Percentiles rank a stretch among this genome's conserved stretches.
These are phyloP conservation scores for Steatornis caripensis DNA, from an alignment of 2,113 vertebrate genomes.

Conservation along the genomic window DNA sequence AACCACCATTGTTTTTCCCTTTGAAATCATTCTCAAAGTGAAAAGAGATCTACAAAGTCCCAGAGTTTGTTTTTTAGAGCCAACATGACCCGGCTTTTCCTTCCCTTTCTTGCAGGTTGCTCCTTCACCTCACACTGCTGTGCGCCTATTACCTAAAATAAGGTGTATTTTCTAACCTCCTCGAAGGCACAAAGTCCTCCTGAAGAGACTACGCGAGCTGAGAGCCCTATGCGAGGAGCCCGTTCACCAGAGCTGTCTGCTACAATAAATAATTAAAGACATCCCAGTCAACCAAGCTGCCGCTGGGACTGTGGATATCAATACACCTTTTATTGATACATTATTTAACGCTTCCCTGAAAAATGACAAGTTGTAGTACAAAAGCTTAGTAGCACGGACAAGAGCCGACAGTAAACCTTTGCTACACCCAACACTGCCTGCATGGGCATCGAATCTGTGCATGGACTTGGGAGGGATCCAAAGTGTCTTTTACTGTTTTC, in stretches of 20 bases:
- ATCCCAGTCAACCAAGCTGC: neutral
- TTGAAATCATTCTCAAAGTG: neutral
- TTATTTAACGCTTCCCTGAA: neutral
- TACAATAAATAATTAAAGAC: accelerated
- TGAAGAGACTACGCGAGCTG: accelerated
- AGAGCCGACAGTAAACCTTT: neutral
- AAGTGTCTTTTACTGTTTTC: neutral
- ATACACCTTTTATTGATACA: neutral
- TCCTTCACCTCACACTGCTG: neutral
- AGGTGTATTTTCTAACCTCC: neutral
- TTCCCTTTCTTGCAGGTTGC: neutral
- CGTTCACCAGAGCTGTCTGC: neutral
- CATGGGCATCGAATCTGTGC: neutral
- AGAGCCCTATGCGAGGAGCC: neutral
- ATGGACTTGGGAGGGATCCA: neutral
- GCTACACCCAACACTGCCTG: neutral
- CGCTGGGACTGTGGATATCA: accelerated
- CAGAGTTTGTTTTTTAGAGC: neutral
- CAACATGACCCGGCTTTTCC: neutral
- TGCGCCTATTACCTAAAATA: neutral
- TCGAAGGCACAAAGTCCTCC: neutral
- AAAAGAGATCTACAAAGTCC: neutral
- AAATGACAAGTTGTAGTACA: neutral
- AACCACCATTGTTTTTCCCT: accelerated
- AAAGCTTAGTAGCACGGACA: neutral